Evolutionary conservation across 2,797 vertebrate species (phyloP), one percentile per base, ranked within the genome.

Genomic region (Microcaecilia unicolor): DNA sequence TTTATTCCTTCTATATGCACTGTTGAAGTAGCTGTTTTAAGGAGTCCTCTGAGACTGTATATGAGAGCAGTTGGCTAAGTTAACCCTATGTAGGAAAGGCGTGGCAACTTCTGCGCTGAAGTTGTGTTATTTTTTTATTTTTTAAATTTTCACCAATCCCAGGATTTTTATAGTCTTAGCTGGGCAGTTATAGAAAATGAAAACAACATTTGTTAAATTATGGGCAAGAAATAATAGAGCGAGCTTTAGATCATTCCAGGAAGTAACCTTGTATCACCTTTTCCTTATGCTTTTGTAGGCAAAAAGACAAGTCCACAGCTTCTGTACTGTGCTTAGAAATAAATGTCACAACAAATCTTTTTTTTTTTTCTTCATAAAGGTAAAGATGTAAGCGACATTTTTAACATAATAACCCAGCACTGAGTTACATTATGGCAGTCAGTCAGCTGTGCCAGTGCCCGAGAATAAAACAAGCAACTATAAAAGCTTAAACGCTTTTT

Each of bases 41-140:
- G 37, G 51, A 48, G n/a, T 41, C 41, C 61, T 0, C 35, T 57
- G 21, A 58, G 56, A 55, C 67, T 67, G 27, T 64, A 36, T 60
- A 58, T 44, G 68, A 55, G 34, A 60, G 58, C 47, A 25, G 64
- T 54, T 56, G 63, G 39, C 23, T 50, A 64, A 64, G 69, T 71
- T 72, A 66, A 61, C 58, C 47, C 67, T 66, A 55, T 55, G 58
- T 67, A 55, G 57, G 39, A 66, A 65, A 76, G 78, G 78, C 67
- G 78, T 83, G 80, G 78, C 78, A 67, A 74, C 72, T 68, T 55
- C 69, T 62, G 70, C 67, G 64, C 64, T 77, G 77, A 72, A 80
- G 81, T 81, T 75, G 57, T 70, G 66, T 64, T 74, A n/a, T n/a
- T n/a, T n/a, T n/a, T n/a, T n/a, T n/a, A n/a, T n/a, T n/a, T 76